Percentiles rank a stretch among this genome's conserved stretches.
Evolutionary conservation across 2,888 invertebrate species (phyloP).

Genomic region (Oscheius sp.): DNA sequence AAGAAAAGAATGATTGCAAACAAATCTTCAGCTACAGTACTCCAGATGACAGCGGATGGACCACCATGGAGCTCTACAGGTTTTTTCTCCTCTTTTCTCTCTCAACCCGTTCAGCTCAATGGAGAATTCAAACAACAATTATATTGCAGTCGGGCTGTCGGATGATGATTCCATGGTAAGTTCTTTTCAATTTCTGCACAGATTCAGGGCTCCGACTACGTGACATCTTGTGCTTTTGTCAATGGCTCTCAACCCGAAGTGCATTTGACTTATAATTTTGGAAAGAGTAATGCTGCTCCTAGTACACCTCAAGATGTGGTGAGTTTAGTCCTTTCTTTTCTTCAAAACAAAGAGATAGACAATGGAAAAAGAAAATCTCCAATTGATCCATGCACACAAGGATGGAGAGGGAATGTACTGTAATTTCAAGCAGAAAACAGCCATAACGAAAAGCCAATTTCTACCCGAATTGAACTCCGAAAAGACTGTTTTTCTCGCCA

Average conservation of each 20-base stretch:
- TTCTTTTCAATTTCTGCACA: too few relatives aligned
- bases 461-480: constrained; percentile 28
- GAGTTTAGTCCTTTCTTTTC: too few relatives aligned
- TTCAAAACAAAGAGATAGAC: background rate
- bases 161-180: constrained; percentile 33
- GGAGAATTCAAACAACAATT: constrained; percentile 29
- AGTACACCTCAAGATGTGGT: constrained; percentile 27
- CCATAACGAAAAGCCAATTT: constrained; percentile 1
- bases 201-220: constrained; percentile 32
- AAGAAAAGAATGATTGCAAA: constrained; percentile 20
- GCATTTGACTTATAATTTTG: constrained; percentile 32
- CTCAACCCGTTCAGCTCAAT: constrained; percentile 9
- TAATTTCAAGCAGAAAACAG: constrained; percentile 28
- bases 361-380: constrained; percentile 20
- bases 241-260: constrained; percentile 25
- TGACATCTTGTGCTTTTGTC: constrained; percentile 30
- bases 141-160: constrained; percentile 33
- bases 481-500: constrained; percentile 23
- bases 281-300: constrained; percentile 30
- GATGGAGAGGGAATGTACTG: constrained; percentile 29
- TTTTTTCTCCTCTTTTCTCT: too few relatives aligned
- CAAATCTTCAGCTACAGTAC: constrained; percentile 20
- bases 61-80: constrained; percentile 32
- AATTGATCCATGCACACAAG: constrained; percentile 31
- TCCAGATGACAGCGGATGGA: constrained; percentile 12